A percentile compares a stretch with the other conserved stretches of the same genome.
phyloP scores from a whole-genome alignment of 2,888 invertebrate species.

The Agriopis leucophaearia region DNA sequence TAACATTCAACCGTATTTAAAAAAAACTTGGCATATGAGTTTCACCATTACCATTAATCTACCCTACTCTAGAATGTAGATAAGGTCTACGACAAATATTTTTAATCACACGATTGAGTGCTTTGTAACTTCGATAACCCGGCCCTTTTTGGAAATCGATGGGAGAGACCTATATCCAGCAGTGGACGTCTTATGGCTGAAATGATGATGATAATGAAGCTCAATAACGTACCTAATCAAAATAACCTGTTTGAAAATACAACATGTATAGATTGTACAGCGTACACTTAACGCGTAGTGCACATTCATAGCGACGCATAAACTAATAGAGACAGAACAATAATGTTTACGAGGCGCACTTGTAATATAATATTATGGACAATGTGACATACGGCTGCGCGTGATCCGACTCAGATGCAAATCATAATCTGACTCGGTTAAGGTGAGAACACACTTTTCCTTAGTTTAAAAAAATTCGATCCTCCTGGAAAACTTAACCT shows the following conservation, averaged over 20 bases:
- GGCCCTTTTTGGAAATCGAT: no score
- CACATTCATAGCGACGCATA: slow-evolving; percentile 15
- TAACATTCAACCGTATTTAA: no score
- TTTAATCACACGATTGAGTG: no score
- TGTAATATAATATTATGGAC: slow-evolving; percentile 62
- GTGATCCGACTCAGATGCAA: slow-evolving; percentile 58
- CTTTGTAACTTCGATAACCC: no score
- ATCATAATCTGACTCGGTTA: slow-evolving; percentile 44
- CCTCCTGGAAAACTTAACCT: not conserved
- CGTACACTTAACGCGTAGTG: slow-evolving; percentile 3
- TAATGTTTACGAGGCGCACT: slow-evolving; percentile 62
- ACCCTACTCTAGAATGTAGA: no score
- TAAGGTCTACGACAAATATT: no score
- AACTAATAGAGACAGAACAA: slow-evolving; percentile 49
- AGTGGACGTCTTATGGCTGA: no score
- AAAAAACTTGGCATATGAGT: no score
- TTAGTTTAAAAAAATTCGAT: not conserved
- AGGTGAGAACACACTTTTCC: slow-evolving; percentile 10
- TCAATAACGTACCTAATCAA: slow-evolving; percentile 1
- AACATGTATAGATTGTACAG: not conserved
- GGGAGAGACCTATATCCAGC: no score
- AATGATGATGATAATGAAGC: no score
- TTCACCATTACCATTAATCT: no score
- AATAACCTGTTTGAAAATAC: not conserved
- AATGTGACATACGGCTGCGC: slow-evolving; percentile 58